These are phyloP conservation scores for Erebia epiphron DNA, from an alignment of 2,888 invertebrate genomes.

Conservation along the genomic window DNA sequence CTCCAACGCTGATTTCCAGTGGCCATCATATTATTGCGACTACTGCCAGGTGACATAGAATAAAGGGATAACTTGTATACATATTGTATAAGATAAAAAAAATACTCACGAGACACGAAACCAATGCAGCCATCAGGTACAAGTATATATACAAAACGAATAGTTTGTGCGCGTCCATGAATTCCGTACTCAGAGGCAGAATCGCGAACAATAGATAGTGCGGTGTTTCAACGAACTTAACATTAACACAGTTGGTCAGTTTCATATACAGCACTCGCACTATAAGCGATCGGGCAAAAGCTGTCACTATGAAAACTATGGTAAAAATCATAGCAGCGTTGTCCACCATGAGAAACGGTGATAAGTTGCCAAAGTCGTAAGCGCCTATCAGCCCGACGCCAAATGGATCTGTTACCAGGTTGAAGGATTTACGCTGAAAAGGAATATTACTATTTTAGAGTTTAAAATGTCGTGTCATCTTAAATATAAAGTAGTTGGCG, in stretches of 20 bases:
- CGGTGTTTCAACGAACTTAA: slow-evolving; percentile 44
- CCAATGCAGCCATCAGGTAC: slow-evolving; percentile 51
- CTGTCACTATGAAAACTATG: slow-evolving; percentile 51
- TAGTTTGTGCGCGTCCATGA: slow-evolving; percentile 56
- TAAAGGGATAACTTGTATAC: too few species aligned
- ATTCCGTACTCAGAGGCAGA: slow-evolving; percentile 60
- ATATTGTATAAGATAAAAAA: not conserved
- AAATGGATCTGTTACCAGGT: slow-evolving; percentile 52
- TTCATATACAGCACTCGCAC: slow-evolving; percentile 52
- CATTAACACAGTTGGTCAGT: slow-evolving; percentile 51
- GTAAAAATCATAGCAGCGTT: slow-evolving; percentile 62
- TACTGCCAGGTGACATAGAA: too few species aligned
- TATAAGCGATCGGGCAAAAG: slow-evolving; percentile 59
- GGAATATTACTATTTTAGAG: slow-evolving; percentile 13
- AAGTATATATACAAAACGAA: slow-evolving; percentile 58
- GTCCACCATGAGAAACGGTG: slow-evolving; percentile 62
- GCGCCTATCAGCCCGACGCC: slow-evolving; percentile 64
- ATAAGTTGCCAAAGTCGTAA: slow-evolving; percentile 62
- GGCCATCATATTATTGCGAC: too few species aligned
- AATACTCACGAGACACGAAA: slow-evolving; percentile 54
- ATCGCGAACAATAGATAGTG: slow-evolving; percentile 61
- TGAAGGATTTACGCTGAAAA: slow-evolving; percentile 56
- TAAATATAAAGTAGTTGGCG: too few species aligned
- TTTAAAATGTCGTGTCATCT: too few species aligned
- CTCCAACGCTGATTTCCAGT: too few species aligned